Conservation (phyloP, 2,888 invertebrate species). For the Pachymerium ferrugineum region DNA sequence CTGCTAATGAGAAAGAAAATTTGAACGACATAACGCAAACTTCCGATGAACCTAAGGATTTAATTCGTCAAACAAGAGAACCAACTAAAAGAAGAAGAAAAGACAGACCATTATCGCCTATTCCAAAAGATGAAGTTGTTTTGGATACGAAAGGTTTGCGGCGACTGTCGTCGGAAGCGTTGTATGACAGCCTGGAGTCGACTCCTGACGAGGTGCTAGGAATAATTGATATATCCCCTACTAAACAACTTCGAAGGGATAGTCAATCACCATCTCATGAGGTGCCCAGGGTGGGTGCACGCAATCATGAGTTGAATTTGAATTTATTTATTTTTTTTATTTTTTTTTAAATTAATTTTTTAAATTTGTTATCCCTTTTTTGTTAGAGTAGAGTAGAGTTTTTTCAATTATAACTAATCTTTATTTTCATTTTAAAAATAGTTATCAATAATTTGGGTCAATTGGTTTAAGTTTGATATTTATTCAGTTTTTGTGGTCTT, state of each 20-base stretch:
- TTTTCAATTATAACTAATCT: too few relatives aligned
- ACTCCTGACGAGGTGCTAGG: conserved; percentile 32
- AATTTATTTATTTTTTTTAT: conserved; percentile 31
- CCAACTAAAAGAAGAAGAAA: conserved; percentile 32
- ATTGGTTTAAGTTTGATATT: not conserved
- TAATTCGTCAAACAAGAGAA: conserved; percentile 23
- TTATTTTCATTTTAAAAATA: too few relatives aligned
- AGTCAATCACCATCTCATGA: conserved; percentile 32
- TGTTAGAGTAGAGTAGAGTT: too few relatives aligned
- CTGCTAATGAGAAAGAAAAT: conserved; percentile 1
- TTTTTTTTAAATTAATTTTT: conserved; percentile 25
- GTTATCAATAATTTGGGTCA: not conserved
- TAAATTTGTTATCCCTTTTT: too few relatives aligned
- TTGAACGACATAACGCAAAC: conserved; percentile 10
- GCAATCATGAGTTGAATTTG: not conserved
- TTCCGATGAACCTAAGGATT: conserved; percentile 33
- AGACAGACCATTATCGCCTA: conserved; percentile 44
- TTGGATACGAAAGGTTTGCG: conserved; percentile 35
- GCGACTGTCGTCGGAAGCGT: not conserved
- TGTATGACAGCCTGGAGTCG: conserved; percentile 21
- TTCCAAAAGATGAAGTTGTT: conserved; percentile 40
- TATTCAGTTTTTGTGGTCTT: conserved; percentile 38
- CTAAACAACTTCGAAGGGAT: conserved; percentile 32
- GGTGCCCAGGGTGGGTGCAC: conserved; percentile 28
- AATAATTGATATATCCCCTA: conserved; percentile 33